A percentile compares a stretch with the other conserved stretches of the same genome.
Conservation (phyloP, 2,888 invertebrate genomes). For the Petrolisthes cinctipes region DNA sequence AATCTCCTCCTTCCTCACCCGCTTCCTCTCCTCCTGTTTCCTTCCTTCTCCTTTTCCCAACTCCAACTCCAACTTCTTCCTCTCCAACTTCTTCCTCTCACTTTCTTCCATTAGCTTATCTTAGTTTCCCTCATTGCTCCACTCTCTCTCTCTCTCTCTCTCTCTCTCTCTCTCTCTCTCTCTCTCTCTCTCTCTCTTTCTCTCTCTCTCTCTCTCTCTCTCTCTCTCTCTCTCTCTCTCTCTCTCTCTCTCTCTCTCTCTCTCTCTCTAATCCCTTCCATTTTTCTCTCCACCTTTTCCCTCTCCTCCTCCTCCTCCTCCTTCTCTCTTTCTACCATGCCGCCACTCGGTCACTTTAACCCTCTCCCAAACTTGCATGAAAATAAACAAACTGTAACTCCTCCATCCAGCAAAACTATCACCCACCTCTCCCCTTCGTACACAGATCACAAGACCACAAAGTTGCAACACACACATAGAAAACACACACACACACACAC, state of each 20-base stretch:
- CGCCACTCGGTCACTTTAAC: no score
- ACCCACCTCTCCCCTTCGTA: no score
- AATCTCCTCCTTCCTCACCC: background rate
- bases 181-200: background rate
- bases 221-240: constrained; percentile 30
- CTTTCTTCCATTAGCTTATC: background rate
- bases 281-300: background rate
- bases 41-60: background rate
- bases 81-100: background rate
- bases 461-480: no score
- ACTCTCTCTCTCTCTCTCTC: background rate
- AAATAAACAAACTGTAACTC: no score
- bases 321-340: background rate
- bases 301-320: background rate
- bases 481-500: no score
- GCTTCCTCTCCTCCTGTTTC: background rate
- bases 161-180: background rate
- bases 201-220: constrained; percentile 36
- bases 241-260: constrained; percentile 16
- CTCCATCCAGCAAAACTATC: no score
- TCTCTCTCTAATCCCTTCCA: background rate
- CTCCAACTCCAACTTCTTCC: no score
- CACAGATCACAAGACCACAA: no score
- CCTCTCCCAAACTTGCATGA: no score
- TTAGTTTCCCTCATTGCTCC: background rate